Percentiles rank a stretch among this genome's conserved stretches.
phyloP scores from a whole-genome alignment of 1,140 invertebrate genomes.

The Chrysomallon squamiferum region DNA sequence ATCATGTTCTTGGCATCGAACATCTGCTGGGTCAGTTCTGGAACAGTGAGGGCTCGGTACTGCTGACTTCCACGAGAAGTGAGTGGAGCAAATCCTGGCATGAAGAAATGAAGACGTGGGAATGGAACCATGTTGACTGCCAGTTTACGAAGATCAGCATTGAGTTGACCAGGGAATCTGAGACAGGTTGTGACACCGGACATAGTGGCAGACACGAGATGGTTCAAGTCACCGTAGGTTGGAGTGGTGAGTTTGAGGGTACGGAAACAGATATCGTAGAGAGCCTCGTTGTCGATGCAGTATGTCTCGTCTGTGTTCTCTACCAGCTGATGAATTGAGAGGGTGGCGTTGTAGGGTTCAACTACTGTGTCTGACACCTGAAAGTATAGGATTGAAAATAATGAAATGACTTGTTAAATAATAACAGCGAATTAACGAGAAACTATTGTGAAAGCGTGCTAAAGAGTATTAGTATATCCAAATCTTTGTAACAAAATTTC shows the following conservation, averaged over 20 bases:
- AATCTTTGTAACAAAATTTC: no score
- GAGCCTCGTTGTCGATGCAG: slow-evolving; percentile 83
- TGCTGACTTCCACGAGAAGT: slow-evolving; percentile 68
- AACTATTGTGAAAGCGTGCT: no score
- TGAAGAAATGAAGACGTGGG: slow-evolving; percentile 81
- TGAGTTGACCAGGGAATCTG: slow-evolving; percentile 80
- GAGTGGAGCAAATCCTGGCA: slow-evolving; percentile 80
- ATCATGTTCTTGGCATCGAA: slow-evolving; percentile 69
- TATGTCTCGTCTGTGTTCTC: slow-evolving; percentile 62
- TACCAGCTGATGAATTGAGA: slow-evolving; percentile 24
- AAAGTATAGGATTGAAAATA: slow-evolving; percentile 62
- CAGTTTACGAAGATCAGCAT: slow-evolving; percentile 83
- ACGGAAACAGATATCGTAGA: slow-evolving; percentile 84
- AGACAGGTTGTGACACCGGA: slow-evolving; percentile 78
- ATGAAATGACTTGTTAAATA: no score
- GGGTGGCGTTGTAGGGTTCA: slow-evolving; percentile 69
- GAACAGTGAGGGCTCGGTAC: slow-evolving; percentile 67
- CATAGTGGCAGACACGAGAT: slow-evolving; percentile 70
- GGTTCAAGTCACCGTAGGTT: slow-evolving; percentile 73
- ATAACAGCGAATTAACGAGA: no score
- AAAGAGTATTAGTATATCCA: no score
- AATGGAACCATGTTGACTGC: slow-evolving; percentile 81
- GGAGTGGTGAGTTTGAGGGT: slow-evolving; percentile 79
- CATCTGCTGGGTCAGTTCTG: slow-evolving; percentile 68
- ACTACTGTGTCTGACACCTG: slow-evolving; percentile 67